A percentile compares a stretch with the other conserved stretches of the same genome.
These are phyloP conservation scores for Drosophila hydei DNA, from an alignment of 1,140 invertebrate species.

Conservation along the genomic window DNA sequence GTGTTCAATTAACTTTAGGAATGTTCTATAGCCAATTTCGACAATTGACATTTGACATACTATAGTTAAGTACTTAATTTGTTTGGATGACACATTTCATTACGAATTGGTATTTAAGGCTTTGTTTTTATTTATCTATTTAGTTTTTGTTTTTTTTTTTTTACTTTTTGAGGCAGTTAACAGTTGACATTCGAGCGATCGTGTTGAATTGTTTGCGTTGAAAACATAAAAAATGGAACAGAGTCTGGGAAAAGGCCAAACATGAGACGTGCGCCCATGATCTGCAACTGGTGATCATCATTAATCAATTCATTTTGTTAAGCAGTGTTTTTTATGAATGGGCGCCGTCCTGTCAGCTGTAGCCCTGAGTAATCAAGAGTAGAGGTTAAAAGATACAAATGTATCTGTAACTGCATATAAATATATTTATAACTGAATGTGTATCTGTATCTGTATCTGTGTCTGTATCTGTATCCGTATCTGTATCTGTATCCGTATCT, in stretches of 20 bases:
- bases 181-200: constrained; percentile 24
- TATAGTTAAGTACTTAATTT: too few species aligned
- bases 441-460: background rate
- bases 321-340: constrained; percentile 23
- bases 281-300: constrained; percentile 34
- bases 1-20: too few species aligned
- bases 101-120: background rate
- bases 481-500: background rate
- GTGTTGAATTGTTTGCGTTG: constrained; percentile 23
- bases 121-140: too few species aligned
- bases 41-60: too few species aligned
- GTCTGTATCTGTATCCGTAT: background rate
- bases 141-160: constrained; percentile 4
- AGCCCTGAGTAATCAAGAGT: constrained; percentile 14
- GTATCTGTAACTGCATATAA: constrained; percentile 18
- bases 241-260: constrained; percentile 19
- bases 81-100: too few species aligned
- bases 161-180: constrained; percentile 16
- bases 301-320: constrained; percentile 36
- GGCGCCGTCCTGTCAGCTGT: constrained; percentile 10
- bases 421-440: background rate
- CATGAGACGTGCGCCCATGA: constrained; percentile 39
- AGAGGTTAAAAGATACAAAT: constrained; percentile 32
- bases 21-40: too few species aligned
- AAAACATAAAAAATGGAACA: constrained; percentile 6